phyloP scores from a whole-genome alignment of 2,113 vertebrate species.

The Channa maculata region DNA sequence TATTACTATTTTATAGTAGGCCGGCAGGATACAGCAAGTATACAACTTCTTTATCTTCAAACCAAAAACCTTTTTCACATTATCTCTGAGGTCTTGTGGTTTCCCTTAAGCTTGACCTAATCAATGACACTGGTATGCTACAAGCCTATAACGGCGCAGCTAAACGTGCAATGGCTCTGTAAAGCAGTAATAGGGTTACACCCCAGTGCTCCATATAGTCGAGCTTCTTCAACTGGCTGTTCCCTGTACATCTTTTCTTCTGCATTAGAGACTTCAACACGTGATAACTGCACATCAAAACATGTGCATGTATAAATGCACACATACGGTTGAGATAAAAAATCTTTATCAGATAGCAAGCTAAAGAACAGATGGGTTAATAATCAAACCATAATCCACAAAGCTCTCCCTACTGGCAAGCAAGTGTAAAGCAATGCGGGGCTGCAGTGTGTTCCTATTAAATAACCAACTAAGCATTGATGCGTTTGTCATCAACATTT shows the following conservation, averaged over 20 bases:
- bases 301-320: constrained; percentile 7
- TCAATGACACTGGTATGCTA: constrained; percentile 66
- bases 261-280: constrained; percentile 12
- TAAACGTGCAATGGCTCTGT: constrained; percentile 72
- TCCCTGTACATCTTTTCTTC: constrained; percentile 12
- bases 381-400: constrained; percentile 2
- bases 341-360: background rate
- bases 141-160: constrained; percentile 65
- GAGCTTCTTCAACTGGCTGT: constrained; percentile 20
- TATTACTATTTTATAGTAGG: background rate
- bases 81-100: background rate
- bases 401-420: constrained; percentile 72
- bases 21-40: background rate
- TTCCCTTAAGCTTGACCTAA: constrained; percentile 62
- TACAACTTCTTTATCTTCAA: background rate
- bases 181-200: constrained; percentile 76
- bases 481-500: constrained; percentile 30
- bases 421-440: constrained; percentile 58
- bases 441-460: constrained; percentile 28
- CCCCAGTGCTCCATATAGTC: constrained; percentile 65
- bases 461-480: constrained; percentile 17
- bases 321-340: background rate
- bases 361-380: background rate
- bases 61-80: background rate
- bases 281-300: constrained; percentile 11